Evolutionary conservation across 1,140 invertebrate genomes (phyloP).

Genomic region (Antheraea pernyi): DNA sequence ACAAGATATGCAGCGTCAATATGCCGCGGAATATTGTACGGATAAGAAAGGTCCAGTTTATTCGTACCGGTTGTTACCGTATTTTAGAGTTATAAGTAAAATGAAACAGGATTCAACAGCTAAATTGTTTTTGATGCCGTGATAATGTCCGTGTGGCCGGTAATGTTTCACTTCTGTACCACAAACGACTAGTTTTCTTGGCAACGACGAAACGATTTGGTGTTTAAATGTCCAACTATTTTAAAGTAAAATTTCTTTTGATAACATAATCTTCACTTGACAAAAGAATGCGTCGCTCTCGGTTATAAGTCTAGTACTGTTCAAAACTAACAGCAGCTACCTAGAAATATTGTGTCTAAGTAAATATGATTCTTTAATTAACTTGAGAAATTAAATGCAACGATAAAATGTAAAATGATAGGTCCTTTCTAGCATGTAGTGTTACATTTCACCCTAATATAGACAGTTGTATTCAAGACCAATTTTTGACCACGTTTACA

Average conservation of each 20-base stretch:
- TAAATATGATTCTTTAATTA: too few species aligned
- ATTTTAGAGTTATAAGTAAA: constrained; percentile 15
- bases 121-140: constrained; percentile 6
- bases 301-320: too few species aligned
- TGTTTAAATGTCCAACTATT: neutral
- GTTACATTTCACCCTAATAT: too few species aligned
- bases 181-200: constrained; percentile 2
- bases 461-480: too few species aligned
- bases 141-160: neutral
- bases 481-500: too few species aligned
- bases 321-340: too few species aligned
- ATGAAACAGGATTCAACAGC: constrained; percentile 9
- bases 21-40: neutral
- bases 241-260: neutral
- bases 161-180: neutral
- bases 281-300: too few species aligned
- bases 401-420: too few species aligned
- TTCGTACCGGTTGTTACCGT: constrained; percentile 14
- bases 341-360: too few species aligned
- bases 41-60: constrained; percentile 2
- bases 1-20: neutral
- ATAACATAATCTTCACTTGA: too few species aligned
- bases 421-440: too few species aligned
- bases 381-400: too few species aligned
- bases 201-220: neutral